phyloP scores from a whole-genome alignment of 2,888 invertebrate species.

The Saturnia pavonia region DNA sequence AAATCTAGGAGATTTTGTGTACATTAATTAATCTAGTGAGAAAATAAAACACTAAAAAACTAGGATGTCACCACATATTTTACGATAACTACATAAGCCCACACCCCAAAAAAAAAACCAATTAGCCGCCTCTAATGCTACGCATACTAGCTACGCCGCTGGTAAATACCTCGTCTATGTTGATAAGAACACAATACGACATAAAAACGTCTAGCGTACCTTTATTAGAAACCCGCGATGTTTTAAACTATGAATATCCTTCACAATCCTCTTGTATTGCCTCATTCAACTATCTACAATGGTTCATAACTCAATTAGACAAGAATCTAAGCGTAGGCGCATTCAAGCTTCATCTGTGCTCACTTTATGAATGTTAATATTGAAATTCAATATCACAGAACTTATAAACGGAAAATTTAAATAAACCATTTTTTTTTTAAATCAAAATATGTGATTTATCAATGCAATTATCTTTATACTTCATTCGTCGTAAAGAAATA shows the following conservation, averaged over 20 bases:
- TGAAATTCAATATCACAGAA: background rate
- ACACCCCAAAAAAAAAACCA: too few species aligned
- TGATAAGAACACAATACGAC: background rate
- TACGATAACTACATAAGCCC: too few species aligned
- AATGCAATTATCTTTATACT: background rate
- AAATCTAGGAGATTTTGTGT: too few species aligned
- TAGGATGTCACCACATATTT: too few species aligned
- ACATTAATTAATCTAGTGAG: too few species aligned
- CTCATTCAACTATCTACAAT: conserved; percentile 43
- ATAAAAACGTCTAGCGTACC: conserved; percentile 1
- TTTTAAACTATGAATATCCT: conserved; percentile 35
- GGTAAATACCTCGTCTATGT: background rate
- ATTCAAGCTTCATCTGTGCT: conserved; percentile 9
- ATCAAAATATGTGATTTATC: too few species aligned
- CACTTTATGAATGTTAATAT: background rate
- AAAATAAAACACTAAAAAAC: too few species aligned
- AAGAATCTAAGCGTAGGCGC: conserved; percentile 34
- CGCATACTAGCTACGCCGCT: background rate
- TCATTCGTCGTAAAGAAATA: background rate
- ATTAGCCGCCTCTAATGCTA: too few species aligned
- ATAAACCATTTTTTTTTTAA: background rate
- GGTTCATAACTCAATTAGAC: conserved; percentile 43
- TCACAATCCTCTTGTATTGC: conserved; percentile 35
- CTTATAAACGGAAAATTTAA: background rate
- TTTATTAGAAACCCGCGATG: conserved; percentile 1